Percentiles rank a stretch among this genome's conserved stretches.
Conservation (phyloP, 2,113 vertebrate species). For the Brachypteracias leptosomus region DNA sequence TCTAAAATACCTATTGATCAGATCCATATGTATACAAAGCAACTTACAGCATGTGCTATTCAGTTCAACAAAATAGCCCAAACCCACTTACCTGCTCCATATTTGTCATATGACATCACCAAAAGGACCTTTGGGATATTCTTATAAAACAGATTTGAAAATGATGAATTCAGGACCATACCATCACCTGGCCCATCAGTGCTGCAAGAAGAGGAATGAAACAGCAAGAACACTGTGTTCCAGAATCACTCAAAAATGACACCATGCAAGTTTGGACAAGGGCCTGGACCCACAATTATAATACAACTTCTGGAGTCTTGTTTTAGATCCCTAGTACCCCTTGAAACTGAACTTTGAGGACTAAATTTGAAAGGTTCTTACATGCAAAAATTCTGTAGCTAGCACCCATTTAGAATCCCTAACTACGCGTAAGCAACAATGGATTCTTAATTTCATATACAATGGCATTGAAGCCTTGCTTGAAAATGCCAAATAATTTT, state of each 20-base stretch:
- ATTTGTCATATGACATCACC: background rate
- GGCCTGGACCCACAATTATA: background rate
- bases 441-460: background rate
- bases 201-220: background rate
- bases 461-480: background rate
- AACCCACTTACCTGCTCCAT: background rate
- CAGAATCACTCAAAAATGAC: background rate
- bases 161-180: background rate
- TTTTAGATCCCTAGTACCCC: background rate
- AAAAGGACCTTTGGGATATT: background rate
- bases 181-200: background rate
- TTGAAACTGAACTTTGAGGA: background rate
- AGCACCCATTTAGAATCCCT: background rate
- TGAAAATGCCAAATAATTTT: background rate
- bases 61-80: background rate
- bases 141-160: background rate
- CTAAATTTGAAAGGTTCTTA: background rate
- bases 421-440: rapidly evolving
- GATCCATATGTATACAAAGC: background rate
- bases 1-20: background rate
- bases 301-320: background rate
- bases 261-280: background rate
- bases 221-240: rapidly evolving
- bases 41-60: background rate
- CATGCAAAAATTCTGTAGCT: background rate